Percentiles rank a stretch among this genome's conserved stretches.
These are phyloP conservation scores for Anastrepha ludens DNA, from an alignment of 1,140 invertebrate genomes.

Conservation along the genomic window DNA sequence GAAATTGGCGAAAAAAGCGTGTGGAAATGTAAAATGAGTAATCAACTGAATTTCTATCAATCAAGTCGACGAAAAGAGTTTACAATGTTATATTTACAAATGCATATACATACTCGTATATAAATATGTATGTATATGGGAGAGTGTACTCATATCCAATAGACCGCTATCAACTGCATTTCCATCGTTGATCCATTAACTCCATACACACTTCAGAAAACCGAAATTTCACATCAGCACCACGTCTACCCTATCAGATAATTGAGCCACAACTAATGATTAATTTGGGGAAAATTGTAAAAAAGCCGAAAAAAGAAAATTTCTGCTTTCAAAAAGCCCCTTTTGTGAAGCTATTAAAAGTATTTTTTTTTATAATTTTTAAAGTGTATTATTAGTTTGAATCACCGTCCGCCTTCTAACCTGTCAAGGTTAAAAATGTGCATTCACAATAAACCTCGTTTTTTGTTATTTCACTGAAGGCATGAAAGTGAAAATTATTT, in stretches of 20 bases:
- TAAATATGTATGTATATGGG: not conserved
- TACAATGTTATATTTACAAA: not conserved
- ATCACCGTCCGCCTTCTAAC: not conserved
- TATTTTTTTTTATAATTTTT: not conserved
- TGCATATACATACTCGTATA: not conserved
- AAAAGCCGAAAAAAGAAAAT: not conserved
- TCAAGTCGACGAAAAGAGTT: not conserved
- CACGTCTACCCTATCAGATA: conserved; percentile 10
- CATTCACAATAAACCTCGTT: not conserved
- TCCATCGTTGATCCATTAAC: too few relatives aligned
- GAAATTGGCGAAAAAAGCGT: not conserved
- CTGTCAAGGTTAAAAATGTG: conserved; percentile 8
- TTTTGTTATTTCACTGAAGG: not conserved
- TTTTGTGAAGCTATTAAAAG: not conserved
- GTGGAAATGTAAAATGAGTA: not conserved
- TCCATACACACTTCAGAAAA: not conserved
- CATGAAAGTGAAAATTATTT: conserved; percentile 25
- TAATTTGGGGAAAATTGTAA: not conserved
- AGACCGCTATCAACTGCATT: too few relatives aligned
- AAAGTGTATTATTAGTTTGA: not conserved
- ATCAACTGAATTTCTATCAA: not conserved
- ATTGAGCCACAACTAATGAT: not conserved
- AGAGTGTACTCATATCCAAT: too few relatives aligned
- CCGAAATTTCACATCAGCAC: not conserved
- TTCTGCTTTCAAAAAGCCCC: not conserved